Evolutionary conservation across 1,140 invertebrate genomes (phyloP).

Genomic region (Heliconius melpomene): DNA sequence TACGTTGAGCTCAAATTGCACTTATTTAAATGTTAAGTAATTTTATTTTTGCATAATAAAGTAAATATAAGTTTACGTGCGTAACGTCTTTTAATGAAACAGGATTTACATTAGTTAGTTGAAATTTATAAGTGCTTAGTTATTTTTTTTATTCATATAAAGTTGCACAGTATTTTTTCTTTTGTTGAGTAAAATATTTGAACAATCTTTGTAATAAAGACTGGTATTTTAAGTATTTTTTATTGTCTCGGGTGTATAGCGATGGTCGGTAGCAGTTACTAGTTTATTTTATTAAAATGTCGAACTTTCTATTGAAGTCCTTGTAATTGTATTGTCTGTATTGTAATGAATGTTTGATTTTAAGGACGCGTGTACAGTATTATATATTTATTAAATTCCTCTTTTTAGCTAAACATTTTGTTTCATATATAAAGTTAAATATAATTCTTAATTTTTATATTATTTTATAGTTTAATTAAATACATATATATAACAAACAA

Average conservation of each 20-base stretch:
- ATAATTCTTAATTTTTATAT: no score
- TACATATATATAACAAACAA: no score
- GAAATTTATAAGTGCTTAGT: background rate
- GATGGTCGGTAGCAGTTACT: background rate
- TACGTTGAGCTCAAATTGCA: slow-evolving; percentile 1
- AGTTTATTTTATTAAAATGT: no score
- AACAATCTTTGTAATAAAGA: slow-evolving; percentile 7
- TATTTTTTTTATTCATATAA: background rate
- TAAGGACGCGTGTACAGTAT: no score
- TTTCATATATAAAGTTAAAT: no score
- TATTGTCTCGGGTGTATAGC: background rate
- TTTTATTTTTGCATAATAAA: background rate
- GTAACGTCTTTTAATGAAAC: background rate
- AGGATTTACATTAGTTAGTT: background rate
- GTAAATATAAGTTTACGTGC: no score
- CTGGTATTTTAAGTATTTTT: slow-evolving; percentile 22
- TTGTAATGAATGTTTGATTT: no score
- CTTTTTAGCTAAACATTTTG: no score
- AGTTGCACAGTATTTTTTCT: background rate
- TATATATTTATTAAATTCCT: no score
- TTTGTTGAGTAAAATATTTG: slow-evolving; percentile 19
- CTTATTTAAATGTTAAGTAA: background rate
- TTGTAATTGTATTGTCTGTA: no score
- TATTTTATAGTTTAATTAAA: no score
- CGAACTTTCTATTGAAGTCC: no score